Base-by-base conservation (phyloP, 1,140 invertebrate genomes). In the Philopotamus ludificatus region DNA sequence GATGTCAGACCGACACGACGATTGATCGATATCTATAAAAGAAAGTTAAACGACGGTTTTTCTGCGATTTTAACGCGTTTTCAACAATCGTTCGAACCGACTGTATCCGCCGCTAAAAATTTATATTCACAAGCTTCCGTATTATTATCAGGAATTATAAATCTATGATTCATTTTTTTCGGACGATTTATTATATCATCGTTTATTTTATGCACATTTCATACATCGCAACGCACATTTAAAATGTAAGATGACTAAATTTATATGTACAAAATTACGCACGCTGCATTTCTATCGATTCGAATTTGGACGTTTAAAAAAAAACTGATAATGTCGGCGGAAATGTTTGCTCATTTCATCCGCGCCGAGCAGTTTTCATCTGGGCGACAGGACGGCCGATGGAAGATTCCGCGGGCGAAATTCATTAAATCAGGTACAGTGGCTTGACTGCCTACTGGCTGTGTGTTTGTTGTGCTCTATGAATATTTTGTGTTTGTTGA, bases 361-460 rank as follows among this genome's bases (percentile, higher is more conserved):
- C 20, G 55, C 53, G 25, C 51, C 10, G 71, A 70, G 73, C 78
- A 81, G 79, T 77, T 79, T 79, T 74, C 79, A 81, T 72, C 75
- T 81, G 74, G 77, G 78, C 41, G 72, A 73, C 59, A 59, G 57
- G 15, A 65, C 72, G 71, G 69, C 78, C 54, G 75, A 75, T 77
- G 76, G 76, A 44, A 47, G 57, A 41, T 26, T 60, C 18, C 62
- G 49, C 21, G 57, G 42, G 57, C 67, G 54, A 8, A 68, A 54
- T 65, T 61, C 67, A 23, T 49, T 65, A 34, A 68, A 61, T 49
- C 77, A 79, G 79, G 79, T 80, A 80, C 77, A 76, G 75, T 80
- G 79, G 78, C 72, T 80, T 69, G 79, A 81, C 74, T 80, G 79
- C 76, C 77, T 81, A 75, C 75, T 81, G 73, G 79, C 78, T 75